Evolutionary conservation across 2,888 invertebrate genomes (phyloP).

Genomic region (Embidobia sp.): DNA sequence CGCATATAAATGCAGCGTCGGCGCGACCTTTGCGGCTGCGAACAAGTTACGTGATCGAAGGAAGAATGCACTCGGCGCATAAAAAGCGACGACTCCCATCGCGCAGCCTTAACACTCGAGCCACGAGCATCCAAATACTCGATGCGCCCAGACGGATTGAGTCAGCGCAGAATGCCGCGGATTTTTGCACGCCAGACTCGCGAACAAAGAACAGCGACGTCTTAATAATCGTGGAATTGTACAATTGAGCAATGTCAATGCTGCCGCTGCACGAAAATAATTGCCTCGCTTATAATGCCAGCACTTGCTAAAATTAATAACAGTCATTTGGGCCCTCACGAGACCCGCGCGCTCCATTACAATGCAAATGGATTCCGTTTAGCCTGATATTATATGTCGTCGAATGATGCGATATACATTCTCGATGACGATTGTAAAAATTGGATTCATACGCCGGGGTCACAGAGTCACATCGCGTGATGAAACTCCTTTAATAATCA

Average conservation of each 20-base stretch:
- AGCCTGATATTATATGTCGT: too few relatives aligned
- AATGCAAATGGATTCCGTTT: too few relatives aligned
- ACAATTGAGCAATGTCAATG: slow-evolving; percentile 33
- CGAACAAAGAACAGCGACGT: slow-evolving; percentile 34
- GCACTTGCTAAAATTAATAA: too few relatives aligned
- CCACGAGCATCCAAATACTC: slow-evolving; percentile 36
- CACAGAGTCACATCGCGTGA: too few relatives aligned
- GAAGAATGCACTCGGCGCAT: slow-evolving; percentile 58
- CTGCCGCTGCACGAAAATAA: slow-evolving; percentile 17
- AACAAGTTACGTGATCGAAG: slow-evolving; percentile 63
- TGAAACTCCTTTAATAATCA: too few relatives aligned
- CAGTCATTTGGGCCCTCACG: background rate
- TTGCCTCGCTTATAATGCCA: background rate
- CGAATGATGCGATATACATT: too few relatives aligned
- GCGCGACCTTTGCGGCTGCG: slow-evolving; percentile 61
- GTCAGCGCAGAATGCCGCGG: slow-evolving; percentile 20
- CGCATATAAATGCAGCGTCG: slow-evolving; percentile 58
- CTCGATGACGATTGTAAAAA: too few relatives aligned
- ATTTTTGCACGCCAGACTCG: slow-evolving; percentile 12
- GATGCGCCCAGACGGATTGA: slow-evolving; percentile 17
- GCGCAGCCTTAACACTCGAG: slow-evolving; percentile 27
- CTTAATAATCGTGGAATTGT: slow-evolving; percentile 26
- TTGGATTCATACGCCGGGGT: too few relatives aligned
- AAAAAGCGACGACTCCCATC: slow-evolving; percentile 54
- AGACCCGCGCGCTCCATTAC: too few relatives aligned